Conservation (phyloP, 2,113 vertebrate species). For the Pavo muticus region DNA sequence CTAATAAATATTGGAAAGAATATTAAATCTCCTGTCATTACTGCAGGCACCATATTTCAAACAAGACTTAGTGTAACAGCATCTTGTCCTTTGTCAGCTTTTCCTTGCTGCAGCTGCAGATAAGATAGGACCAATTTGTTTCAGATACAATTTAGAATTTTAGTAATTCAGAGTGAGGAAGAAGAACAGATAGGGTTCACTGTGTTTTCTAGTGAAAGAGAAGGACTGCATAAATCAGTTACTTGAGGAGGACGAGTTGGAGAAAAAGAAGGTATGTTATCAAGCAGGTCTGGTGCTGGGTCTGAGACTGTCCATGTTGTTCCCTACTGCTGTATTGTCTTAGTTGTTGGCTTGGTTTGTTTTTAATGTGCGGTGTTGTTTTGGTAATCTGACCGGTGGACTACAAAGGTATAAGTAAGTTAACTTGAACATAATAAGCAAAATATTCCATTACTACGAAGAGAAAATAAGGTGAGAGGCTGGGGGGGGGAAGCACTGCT, state of each 20-base stretch:
- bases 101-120: not conserved
- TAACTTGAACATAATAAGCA: not conserved
- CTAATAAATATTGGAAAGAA: not conserved
- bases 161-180: not conserved
- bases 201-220: not conserved
- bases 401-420: not conserved
- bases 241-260: not conserved
- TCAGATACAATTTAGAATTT: not conserved
- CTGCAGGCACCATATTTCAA: accelerated
- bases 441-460: not conserved
- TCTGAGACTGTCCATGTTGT: accelerated
- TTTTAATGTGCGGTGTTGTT: not conserved
- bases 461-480: not conserved
- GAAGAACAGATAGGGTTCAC: not conserved
- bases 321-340: not conserved
- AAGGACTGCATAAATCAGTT: not conserved
- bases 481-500: not conserved
- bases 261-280: not conserved
- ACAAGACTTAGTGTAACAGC: not conserved
- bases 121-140: not conserved
- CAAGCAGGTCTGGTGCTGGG: not conserved
- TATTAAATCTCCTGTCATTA: not conserved
- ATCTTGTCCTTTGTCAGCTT: not conserved
- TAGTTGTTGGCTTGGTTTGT: not conserved
- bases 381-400: not conserved